phyloP scores from a whole-genome alignment of 2,888 invertebrate genomes.

The Prosapia bicincta region DNA sequence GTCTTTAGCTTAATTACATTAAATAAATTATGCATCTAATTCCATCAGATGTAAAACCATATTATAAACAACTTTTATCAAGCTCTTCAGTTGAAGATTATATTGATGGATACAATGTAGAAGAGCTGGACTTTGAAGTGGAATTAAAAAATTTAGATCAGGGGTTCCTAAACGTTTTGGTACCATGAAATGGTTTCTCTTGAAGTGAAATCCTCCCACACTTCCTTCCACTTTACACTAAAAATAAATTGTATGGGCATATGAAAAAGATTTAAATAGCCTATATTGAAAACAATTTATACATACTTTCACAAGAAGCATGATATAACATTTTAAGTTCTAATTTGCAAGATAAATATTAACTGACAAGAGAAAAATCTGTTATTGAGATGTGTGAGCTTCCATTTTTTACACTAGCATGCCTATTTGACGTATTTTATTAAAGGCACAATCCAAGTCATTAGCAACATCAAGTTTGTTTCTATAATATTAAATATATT shows the following conservation, averaged over 20 bases:
- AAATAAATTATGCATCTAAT: neutral
- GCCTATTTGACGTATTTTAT: too few species aligned
- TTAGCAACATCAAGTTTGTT: too few species aligned
- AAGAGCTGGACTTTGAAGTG: neutral
- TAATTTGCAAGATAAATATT: too few species aligned
- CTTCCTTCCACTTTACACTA: neutral
- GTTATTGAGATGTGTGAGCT: too few species aligned
- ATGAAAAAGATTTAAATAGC: too few species aligned
- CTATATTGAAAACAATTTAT: neutral
- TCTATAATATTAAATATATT: too few species aligned
- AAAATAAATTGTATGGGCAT: too few species aligned
- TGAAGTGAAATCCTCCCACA: neutral
- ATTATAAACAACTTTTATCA: neutral
- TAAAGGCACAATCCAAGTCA: too few species aligned
- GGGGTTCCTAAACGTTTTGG: neutral
- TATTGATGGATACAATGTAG: neutral
- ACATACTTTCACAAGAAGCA: neutral
- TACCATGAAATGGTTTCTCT: neutral
- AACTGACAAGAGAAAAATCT: too few species aligned
- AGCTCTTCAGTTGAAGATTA: neutral
- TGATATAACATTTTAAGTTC: too few species aligned
- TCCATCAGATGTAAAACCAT: neutral
- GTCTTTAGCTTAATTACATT: neutral
- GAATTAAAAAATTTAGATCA: neutral
- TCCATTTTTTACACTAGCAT: too few species aligned